Evolutionary conservation across 2,113 vertebrate species (phyloP).

Genomic region (Peromyscus californicus): DNA sequence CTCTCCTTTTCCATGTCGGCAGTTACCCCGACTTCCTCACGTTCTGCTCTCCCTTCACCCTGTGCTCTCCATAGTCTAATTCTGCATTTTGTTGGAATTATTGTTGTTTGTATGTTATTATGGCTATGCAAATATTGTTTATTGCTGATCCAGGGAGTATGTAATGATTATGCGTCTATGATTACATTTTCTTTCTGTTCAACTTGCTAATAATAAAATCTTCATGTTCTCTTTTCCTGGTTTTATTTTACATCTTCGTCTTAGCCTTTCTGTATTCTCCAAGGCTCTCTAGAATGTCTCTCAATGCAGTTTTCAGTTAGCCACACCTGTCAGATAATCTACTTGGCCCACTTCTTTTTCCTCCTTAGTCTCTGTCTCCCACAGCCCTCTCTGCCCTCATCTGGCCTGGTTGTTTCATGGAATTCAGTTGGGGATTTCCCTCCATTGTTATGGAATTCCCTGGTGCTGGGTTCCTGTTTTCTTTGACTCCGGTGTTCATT

Average conservation of each 20-base stretch:
- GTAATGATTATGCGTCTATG: background rate
- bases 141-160: background rate
- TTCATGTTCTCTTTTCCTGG: background rate
- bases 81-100: background rate
- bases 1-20: background rate
- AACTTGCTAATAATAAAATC: background rate
- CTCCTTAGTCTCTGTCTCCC: no score
- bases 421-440: background rate
- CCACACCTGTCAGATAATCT: background rate
- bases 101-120: background rate
- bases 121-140: slow-evolving; percentile 35
- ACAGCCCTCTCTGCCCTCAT: background rate
- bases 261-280: background rate
- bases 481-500: background rate
- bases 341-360: background rate
- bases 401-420: background rate
- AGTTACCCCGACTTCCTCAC: background rate
- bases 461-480: background rate
- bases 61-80: background rate
- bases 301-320: background rate
- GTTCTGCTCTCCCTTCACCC: background rate
- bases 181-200: background rate
- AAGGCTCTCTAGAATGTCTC: background rate
- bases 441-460: background rate
- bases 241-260: background rate